Conservation (phyloP, 2,113 vertebrate genomes). For the Bostrychus sinensis region DNA sequence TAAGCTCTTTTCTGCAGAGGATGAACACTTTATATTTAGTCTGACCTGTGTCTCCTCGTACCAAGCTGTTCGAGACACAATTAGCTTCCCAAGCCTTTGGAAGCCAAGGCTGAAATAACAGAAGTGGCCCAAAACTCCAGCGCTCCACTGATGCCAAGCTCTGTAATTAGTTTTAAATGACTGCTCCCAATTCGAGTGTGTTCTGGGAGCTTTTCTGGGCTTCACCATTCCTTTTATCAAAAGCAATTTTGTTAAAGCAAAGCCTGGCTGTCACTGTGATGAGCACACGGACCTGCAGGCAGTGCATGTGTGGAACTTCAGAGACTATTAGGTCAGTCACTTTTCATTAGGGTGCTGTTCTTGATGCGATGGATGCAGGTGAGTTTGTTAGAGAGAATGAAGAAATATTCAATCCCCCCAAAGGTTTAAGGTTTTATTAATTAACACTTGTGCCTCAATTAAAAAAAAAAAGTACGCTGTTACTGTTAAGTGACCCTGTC, state of each 20-base stretch:
- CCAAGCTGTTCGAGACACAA: neutral
- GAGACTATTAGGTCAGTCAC: neutral
- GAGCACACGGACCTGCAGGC: neutral
- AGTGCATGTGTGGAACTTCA: constrained; percentile 1
- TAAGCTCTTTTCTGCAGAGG: neutral
- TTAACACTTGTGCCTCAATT: too few species aligned
- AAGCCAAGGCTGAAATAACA: neutral
- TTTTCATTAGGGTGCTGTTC: neutral
- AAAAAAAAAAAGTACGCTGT: too few species aligned
- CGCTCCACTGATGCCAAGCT: neutral
- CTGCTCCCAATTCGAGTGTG: constrained; percentile 1
- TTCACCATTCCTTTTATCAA: neutral
- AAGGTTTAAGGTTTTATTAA: too few species aligned
- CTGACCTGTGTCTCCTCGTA: constrained; percentile 1
- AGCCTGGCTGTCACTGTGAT: constrained; percentile 1
- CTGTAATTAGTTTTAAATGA: constrained; percentile 13
- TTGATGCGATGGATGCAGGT: neutral
- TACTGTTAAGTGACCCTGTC: too few species aligned
- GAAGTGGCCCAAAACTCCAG: neutral
- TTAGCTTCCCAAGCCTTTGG: neutral
- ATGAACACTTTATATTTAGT: neutral
- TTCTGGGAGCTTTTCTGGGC: constrained; percentile 1
- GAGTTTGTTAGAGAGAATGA: neutral
- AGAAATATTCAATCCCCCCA: too few species aligned
- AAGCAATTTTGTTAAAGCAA: neutral